Evolutionary conservation across 2,888 invertebrate genomes (phyloP), one percentile per base, ranked within the genome.

Genomic region (Argynnis bischoffii): DNA sequence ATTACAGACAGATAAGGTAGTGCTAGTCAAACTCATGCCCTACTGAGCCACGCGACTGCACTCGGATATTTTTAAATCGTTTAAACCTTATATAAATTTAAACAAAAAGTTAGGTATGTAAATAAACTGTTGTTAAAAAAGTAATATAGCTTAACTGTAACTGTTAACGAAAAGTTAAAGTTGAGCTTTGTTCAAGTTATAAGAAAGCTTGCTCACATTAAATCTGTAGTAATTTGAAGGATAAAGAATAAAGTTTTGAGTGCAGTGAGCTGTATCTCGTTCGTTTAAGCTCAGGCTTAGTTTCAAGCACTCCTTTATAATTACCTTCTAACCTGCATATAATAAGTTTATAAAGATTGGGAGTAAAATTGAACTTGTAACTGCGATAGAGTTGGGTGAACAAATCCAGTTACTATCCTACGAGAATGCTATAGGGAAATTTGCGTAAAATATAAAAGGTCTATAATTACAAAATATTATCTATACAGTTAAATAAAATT

Each of bases 221-320:
- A 60, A 59, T 18, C 63, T 16, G 41, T 31, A 53, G 59, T 64
- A 67, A 70, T 67, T 67, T 61, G 59, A 66, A 64, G 64, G 55
- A 64, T 69, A 67, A 64, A 70, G 67, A 67, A 69, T 64, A 31
- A 69, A 69, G 65, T 65, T 69, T 56, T 21, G 55, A 63, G 65
- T 64, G 69, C 51, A 59, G 57, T 47, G 63, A 57, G 51, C 60
- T 61, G 66, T 61, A 66, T 55, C 66, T 59, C 53, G 66, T 47
- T 59, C 48, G 59, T 50, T 56, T 26, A 35, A 65, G 57, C 51
- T 21, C 16, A 21, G 64, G 56, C 15, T 59, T 47, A 46, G 66
- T 54, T 48, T 59, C 53, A 61, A 61, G 48, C n/a, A n/a, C 60
- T 66, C 31, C 47, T 60, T 47, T 55, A 50, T 66, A 60, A 66